Evolutionary conservation across 2,797 vertebrate genomes (phyloP), one percentile per base, ranked within the genome.

Genomic region (Tamandua tetradactyla): DNA sequence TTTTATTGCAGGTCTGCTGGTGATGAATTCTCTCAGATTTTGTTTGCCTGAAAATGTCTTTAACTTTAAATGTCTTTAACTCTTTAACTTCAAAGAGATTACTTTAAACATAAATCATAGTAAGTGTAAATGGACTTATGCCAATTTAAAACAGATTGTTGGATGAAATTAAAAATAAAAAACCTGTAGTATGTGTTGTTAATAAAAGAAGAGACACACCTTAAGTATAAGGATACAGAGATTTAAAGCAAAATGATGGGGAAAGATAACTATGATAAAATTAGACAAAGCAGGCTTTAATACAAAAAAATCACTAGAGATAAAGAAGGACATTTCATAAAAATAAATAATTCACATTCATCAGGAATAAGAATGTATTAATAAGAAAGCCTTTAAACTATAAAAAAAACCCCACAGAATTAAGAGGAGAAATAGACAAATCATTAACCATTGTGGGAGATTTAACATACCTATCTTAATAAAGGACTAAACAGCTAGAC

Each of bases 281-380:
- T 93, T 81, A 92, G 59, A 80, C 85, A 71, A 92, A n/a, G 18
- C 85, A 47, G 74, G 89, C 74, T 92, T 62, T 74, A 94, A 83
- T 90, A 27, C 18, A 42, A 37, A 74, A 82, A 15, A 68, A 81
- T 72, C 40, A 44, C 47, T 91, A 68, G 66, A 69, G 74, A 74
- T 82, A 62, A 76, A 89, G 14, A 93, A 27, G 59, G 55, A n/a
- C 5, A 87, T 64, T 86, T 83, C 32, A 44, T 76, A 83, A 72
- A 80, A 85, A 68, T 42, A 89, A 69, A 89, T 93, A 52, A 75
- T 49, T 93, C 49, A 89, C 18, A 11, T 71, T 76, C 84, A 55
- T 40, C 76, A 79, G 49, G 18, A 94, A 82, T 57, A 62, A 42
- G 44, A 68, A 68, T 49, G 75, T 94, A n/a, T n/a, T n/a, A n/a